Percentiles rank a stretch among this genome's conserved stretches.
Conservation (phyloP, 2,888 invertebrate species). For the Tipula vernalis region DNA sequence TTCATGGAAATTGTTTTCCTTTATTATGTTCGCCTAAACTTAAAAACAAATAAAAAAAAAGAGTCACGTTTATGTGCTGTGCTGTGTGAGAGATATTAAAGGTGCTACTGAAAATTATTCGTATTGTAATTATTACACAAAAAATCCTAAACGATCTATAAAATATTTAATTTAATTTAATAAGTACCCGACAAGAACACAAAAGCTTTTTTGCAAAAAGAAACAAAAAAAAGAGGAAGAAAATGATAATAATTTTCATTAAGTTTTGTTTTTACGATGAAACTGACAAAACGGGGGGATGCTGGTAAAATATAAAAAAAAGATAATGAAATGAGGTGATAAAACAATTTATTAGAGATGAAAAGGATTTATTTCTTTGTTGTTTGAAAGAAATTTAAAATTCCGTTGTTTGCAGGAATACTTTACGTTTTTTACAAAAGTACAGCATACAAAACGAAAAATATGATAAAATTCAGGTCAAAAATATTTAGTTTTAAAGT, state of each 20-base stretch:
- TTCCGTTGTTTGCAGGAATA: neutral
- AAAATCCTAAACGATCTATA: neutral
- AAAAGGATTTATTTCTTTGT: conserved; percentile 4
- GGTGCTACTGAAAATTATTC: conserved; percentile 4
- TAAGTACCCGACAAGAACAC: neutral
- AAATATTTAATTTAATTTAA: conserved; percentile 4
- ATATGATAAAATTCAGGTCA: neutral
- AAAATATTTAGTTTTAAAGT: neutral
- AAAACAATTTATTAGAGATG: neutral
- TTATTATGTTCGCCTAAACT: neutral
- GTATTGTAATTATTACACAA: neutral
- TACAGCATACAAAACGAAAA: neutral
- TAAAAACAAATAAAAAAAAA: neutral
- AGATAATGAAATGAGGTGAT: conserved; percentile 4
- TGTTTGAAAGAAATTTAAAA: neutral
- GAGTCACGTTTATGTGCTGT: neutral
- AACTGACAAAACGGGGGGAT: neutral
- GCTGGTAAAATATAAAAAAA: neutral
- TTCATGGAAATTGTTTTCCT: neutral
- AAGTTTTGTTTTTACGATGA: neutral
- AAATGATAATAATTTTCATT: neutral
- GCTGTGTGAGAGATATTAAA: neutral
- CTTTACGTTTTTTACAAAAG: neutral
- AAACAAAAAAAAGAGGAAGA: neutral
- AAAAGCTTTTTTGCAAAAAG: neutral